Conservation (phyloP, 2,888 invertebrate genomes). For the Thymelicus lineola region DNA sequence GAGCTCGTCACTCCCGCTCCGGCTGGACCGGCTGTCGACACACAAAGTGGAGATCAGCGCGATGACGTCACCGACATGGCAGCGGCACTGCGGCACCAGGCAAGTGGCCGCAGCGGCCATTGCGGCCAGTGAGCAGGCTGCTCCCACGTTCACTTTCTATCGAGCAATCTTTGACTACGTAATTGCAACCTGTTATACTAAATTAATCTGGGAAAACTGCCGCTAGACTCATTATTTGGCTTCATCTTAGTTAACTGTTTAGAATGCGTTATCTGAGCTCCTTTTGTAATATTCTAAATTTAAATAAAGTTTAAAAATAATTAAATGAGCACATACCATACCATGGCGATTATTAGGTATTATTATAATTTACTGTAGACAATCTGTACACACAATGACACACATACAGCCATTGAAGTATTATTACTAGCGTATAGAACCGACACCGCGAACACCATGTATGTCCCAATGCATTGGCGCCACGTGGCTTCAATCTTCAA, state of each 20-base stretch:
- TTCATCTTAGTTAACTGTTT: slow-evolving; percentile 18
- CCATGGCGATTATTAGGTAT: background rate
- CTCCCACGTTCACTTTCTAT: slow-evolving; percentile 76
- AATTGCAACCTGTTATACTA: slow-evolving; percentile 51
- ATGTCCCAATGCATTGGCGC: no score
- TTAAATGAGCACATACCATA: background rate
- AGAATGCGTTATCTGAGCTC: slow-evolving; percentile 5
- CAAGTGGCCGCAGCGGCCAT: slow-evolving; percentile 25
- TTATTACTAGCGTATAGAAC: no score
- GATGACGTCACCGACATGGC: slow-evolving; percentile 24
- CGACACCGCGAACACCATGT: no score
- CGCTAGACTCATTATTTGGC: slow-evolving; percentile 28
- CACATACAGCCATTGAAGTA: no score
- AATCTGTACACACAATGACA: no score
- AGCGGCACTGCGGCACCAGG: slow-evolving; percentile 1
- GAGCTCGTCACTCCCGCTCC: background rate
- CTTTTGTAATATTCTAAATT: slow-evolving; percentile 7
- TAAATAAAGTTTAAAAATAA: background rate
- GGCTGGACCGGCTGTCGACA: background rate
- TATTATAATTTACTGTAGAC: no score
- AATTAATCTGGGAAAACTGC: slow-evolving; percentile 44
- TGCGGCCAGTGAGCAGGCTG: slow-evolving; percentile 40
- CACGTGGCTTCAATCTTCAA: no score
- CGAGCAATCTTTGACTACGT: slow-evolving; percentile 56
- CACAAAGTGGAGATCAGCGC: slow-evolving; percentile 13